Evolutionary conservation across 37 sponge, comb jelly and placozoan genomes (phyloP), one percentile per base, ranked within the genome.

Genomic region (Ephydatia muelleri): DNA sequence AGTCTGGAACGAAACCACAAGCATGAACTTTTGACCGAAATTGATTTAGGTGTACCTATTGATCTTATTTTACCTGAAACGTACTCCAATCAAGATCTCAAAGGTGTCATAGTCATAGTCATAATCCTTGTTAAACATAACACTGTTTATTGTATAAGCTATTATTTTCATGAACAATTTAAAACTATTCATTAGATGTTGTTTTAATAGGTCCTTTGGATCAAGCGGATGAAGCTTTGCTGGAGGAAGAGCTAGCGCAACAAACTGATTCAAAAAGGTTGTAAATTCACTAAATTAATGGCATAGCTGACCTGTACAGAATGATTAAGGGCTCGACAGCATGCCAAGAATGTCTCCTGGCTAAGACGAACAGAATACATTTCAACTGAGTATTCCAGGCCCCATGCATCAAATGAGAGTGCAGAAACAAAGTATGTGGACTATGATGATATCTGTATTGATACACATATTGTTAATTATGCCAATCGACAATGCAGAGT

Each of bases 311-410:
- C 33, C 22, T 0, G 11, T 22, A 26, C 0, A 23, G 31, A 1
- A 11, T 72, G 12, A 12, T 70, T 69, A 68, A 90, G 90, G 29
- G 83, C 91, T 23, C 71, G 74, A 14, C 95, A 93, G 72, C 97
- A 94, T 92, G 93, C 92, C 23, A 96, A 90, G 81, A 92, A 81
- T 77, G 95, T 97, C 49, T 99, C 99, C 22, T 99, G 97, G 97
- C 81, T 97, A 49, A 77, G 99, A 33, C 93, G 93, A 68, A 97
- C 96, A 1, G 99, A 99, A 88, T 99, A 99, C 85, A 97, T 99
- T 32, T 93, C 96, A 19, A 90, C 96, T 26, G 99, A 99, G 85
- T 95, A 88, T 72, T 86, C 91, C 65, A 92, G 96, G 26, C 81
- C 95, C 23, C 96, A 95, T 66, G 73, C 86, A 30, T 68, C 79